phyloP scores from a whole-genome alignment of 2,888 invertebrate species.

The Arrhopalites spinosus region DNA sequence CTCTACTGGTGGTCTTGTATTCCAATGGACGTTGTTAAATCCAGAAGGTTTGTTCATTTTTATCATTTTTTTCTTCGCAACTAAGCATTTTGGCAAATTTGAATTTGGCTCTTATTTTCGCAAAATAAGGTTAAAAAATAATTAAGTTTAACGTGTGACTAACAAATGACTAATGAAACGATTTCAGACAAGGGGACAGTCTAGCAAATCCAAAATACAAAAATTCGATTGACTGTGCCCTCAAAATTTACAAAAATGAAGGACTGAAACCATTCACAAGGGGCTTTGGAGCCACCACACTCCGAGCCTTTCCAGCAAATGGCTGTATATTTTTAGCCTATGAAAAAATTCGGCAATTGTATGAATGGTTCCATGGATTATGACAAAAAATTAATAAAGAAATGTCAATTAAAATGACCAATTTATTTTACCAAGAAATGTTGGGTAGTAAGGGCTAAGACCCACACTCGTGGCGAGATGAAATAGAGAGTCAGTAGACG shows the following conservation, averaged over 20 bases:
- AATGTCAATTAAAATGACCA: too few species aligned
- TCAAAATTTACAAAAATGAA: not conserved
- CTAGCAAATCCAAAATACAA: not conserved
- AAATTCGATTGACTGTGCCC: not conserved
- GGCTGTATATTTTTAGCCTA: not conserved
- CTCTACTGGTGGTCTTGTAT: constrained; percentile 11
- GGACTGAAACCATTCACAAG: not conserved
- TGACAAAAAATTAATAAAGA: too few species aligned
- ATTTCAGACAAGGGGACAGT: not conserved
- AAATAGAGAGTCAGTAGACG: not conserved
- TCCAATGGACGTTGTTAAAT: constrained; percentile 8
- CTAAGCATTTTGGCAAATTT: too few species aligned
- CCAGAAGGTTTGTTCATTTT: too few species aligned
- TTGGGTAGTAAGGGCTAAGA: too few species aligned
- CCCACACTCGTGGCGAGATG: too few species aligned
- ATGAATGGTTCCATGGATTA: constrained; percentile 57
- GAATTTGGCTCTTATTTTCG: too few species aligned
- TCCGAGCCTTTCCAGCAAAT: constrained; percentile 7
- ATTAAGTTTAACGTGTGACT: too few species aligned
- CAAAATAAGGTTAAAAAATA: too few species aligned
- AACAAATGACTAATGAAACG: too few species aligned
- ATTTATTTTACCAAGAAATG: too few species aligned
- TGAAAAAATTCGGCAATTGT: constrained; percentile 63
- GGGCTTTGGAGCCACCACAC: not conserved
- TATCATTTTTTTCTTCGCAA: too few species aligned